Base-by-base conservation (phyloP, 2,888 invertebrate species). In the Dynastes maya region DNA sequence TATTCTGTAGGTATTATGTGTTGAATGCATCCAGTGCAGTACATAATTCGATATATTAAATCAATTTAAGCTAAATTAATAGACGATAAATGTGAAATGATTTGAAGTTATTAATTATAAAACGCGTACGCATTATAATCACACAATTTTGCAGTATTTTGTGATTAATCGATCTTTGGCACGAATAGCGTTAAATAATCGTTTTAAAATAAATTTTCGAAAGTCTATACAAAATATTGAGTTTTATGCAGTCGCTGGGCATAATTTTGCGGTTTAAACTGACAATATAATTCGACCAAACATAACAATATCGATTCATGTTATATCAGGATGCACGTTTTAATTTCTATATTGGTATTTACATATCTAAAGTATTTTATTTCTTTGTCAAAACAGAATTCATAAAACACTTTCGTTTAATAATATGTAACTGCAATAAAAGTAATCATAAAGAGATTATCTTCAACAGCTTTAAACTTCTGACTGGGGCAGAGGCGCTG, bases 31-130 rank as follows among this genome's bases (percentile, higher is more conserved):
- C 68, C 27, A 51, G 11, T 29, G 11, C 11, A 68, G 51, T 68
- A 27, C 29, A 68, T 68, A 68, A 51, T 27, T 68, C 49, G 51
- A 45, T 68, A 68, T 68, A 51, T 77, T 77, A 77, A 77, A 77
- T 70, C 77, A 70, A 77, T 77, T 77, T 77, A 70, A 77, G 77
- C 70, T 22, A 58, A 58, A 77, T 70, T 70, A 77, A 70, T 77
- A 70, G 61, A 58, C 77, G 61, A 40, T 77, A 65, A 64, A 76
- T 55, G 13, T 49, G 61, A 77, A 77, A 70, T 77, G 70, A 77
- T 70, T 77, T 55, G 61, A 49, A 45, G 77, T 77, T 77, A 77
- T 77, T 77, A 77, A 77, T 70, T 77, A 77, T 13, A 51, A 45
- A 53, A 72, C 32, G 64, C 63, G 45, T 6, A 68, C 68, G 29